phyloP scores from a whole-genome alignment of 2,113 vertebrate species.

The Grus americana region DNA sequence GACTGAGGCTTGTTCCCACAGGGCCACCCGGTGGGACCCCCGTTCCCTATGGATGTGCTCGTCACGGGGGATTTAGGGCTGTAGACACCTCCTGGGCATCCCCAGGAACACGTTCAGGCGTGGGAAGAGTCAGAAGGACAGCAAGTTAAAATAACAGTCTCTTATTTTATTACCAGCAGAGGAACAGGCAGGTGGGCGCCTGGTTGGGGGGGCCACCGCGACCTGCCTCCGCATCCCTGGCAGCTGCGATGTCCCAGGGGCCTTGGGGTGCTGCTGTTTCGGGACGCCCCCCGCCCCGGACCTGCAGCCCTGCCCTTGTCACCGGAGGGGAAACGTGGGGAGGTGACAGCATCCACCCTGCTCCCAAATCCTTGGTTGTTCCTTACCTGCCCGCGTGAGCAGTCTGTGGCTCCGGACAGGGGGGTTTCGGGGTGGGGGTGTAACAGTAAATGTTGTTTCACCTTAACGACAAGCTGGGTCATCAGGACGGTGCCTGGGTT shows the following conservation, averaged over 20 bases:
- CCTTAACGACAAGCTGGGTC: not conserved
- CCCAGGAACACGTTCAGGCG: not conserved
- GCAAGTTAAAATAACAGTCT: conserved; percentile 52
- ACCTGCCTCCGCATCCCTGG: not conserved
- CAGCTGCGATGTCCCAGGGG: not conserved
- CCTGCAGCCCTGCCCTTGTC: not conserved
- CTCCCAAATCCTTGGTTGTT: not conserved
- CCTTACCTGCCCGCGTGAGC: not conserved
- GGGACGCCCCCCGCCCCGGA: accelerated
- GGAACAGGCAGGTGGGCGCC: not conserved
- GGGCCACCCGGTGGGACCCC: accelerated
- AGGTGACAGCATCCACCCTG: not conserved
- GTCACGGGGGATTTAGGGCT: not conserved
- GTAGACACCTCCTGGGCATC: not conserved
- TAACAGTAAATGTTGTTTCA: not conserved
- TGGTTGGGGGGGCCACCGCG: accelerated
- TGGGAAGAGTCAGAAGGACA: not conserved
- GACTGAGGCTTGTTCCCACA: not conserved
- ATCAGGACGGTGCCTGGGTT: not conserved
- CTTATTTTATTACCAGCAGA: conserved; percentile 29
- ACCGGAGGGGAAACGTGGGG: not conserved
- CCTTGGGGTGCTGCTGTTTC: not conserved
- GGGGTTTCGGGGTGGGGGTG: not conserved
- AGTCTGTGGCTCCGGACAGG: not conserved
- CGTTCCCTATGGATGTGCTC: not conserved